Percentiles rank a stretch among this genome's conserved stretches.
Conservation (phyloP, 2,888 invertebrate species). For the Oxytorus armatus region DNA sequence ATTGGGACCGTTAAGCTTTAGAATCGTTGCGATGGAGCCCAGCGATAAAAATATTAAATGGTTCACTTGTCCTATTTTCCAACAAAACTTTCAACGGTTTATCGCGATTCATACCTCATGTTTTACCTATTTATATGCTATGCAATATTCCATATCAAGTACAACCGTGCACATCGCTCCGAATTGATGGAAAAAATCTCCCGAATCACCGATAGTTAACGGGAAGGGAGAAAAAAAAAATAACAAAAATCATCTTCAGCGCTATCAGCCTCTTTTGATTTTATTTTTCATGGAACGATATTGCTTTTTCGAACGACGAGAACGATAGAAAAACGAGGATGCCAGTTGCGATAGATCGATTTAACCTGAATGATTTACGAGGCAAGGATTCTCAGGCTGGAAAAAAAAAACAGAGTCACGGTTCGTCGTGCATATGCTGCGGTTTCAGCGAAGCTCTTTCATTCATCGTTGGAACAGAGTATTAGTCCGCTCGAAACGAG, state of each 20-base stretch:
- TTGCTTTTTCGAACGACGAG: slow-evolving; percentile 40
- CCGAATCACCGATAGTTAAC: neutral
- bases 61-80: neutral
- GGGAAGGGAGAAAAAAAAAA: slow-evolving; percentile 1
- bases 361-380: slow-evolving; percentile 52
- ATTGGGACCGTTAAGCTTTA: no score
- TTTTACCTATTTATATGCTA: slow-evolving; percentile 17
- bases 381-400: slow-evolving; percentile 31
- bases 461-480: slow-evolving; percentile 29
- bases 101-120: slow-evolving; percentile 10
- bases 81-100: slow-evolving; percentile 1
- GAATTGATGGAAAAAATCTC: slow-evolving; percentile 23
- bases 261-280: slow-evolving; percentile 42
- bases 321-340: slow-evolving; percentile 20
- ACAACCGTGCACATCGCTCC: neutral
- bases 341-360: slow-evolving; percentile 49
- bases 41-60: neutral
- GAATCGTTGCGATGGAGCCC: no score
- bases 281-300: slow-evolving; percentile 46
- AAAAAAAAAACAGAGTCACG: slow-evolving; percentile 52
- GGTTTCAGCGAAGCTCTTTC: slow-evolving; percentile 25
- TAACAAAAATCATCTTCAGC: slow-evolving; percentile 25
- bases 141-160: slow-evolving; percentile 15
- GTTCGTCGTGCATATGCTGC: slow-evolving; percentile 33
- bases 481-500: slow-evolving; percentile 21